Percentiles rank a stretch among this genome's conserved stretches.
phyloP scores from a whole-genome alignment of 2,888 invertebrate species.

The Sipha maydis region DNA sequence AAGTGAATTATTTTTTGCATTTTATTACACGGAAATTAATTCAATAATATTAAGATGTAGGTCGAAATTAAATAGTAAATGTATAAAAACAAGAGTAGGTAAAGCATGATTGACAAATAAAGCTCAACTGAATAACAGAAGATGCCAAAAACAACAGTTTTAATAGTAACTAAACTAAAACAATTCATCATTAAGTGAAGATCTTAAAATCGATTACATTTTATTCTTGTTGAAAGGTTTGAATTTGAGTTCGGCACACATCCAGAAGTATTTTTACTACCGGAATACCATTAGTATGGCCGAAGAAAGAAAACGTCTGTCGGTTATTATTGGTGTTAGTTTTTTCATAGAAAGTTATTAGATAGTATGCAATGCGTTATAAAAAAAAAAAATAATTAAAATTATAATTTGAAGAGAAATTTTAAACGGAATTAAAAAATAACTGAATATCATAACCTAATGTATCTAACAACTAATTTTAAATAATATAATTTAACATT shows the following conservation, averaged over 20 bases:
- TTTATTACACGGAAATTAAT: neutral
- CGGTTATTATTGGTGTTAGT: neutral
- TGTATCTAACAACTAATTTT: no score
- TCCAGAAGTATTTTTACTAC: constrained; percentile 29
- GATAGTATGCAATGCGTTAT: neutral
- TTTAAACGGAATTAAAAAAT: neutral
- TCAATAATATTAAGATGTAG: neutral
- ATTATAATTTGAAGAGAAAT: neutral
- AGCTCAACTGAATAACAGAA: neutral
- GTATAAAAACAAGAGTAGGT: neutral
- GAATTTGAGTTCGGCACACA: neutral
- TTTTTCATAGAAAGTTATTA: neutral
- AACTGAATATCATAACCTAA: neutral
- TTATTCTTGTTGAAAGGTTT: constrained; percentile 23
- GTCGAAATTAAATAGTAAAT: neutral
- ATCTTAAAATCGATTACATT: constrained; percentile 32
- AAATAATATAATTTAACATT: neutral
- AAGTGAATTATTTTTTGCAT: neutral
- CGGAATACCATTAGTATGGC: neutral
- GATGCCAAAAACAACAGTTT: constrained; percentile 5
- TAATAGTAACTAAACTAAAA: neutral
- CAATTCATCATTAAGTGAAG: neutral
- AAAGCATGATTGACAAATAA: neutral
- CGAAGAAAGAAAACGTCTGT: neutral
- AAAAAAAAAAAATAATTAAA: neutral